These are phyloP conservation scores for Rhynchotus rufescens DNA, from an alignment of 2,797 vertebrate species.

Conservation along the genomic window DNA sequence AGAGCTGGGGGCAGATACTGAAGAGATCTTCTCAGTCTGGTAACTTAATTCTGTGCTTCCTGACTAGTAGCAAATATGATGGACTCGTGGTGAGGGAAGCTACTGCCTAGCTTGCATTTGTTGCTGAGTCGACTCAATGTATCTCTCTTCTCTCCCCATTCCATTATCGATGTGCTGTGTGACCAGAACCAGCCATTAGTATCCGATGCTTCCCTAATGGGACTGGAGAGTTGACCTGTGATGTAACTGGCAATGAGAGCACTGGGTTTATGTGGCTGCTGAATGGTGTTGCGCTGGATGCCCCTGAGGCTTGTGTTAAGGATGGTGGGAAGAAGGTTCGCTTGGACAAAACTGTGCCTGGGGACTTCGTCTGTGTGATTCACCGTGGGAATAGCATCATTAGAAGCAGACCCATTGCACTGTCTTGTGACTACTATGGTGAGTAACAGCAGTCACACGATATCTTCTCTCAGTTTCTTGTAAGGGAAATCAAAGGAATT, in stretches of 20 bases:
- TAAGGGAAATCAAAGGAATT: not conserved
- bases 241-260: not conserved
- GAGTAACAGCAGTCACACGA: not conserved
- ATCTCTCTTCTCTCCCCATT: not conserved
- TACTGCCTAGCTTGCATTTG: not conserved
- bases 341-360: constrained; percentile 31
- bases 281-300: not conserved
- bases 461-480: not conserved
- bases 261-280: constrained; percentile 47
- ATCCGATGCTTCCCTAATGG: constrained; percentile 57
- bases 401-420: not conserved
- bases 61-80: accelerated
- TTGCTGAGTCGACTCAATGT: not conserved
- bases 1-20: not conserved
- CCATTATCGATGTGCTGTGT: accelerated
- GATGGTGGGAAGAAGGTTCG: constrained; percentile 52
- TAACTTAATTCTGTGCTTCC: not conserved
- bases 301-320: constrained; percentile 24
- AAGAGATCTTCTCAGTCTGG: too few species aligned
- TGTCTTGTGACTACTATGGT: constrained; percentile 55
- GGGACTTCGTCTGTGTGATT: constrained; percentile 50
- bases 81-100: not conserved
- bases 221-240: constrained; percentile 43
- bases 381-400: not conserved
- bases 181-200: constrained; percentile 16